Base-by-base conservation (phyloP, 2,113 vertebrate genomes). In the Saccopteryx bilineata region DNA sequence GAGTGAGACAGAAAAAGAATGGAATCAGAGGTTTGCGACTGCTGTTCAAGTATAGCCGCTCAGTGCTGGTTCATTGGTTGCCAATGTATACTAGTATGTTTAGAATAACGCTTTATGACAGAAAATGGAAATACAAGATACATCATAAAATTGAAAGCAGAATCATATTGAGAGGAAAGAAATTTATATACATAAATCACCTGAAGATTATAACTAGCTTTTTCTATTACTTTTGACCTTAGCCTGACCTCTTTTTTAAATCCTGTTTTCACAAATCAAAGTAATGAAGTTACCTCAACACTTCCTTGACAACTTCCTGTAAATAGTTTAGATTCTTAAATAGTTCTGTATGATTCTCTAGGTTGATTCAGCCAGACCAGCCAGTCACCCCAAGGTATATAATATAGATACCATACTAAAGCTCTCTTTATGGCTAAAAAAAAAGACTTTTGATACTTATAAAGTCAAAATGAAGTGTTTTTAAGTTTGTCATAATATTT, bases 241-340 rank as follows among this genome's bases (percentile, higher is more conserved):
- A 48, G 33, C 13, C 48, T 79, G 58, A 93, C 66, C 17, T 76
- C 39, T 90, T 88, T 81, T 60, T 74, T 93, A 94, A 96, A 81
- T 90, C 7, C 7, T 63, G 7, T 87, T 87, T 46, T 33, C 65
- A 31, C 23, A 58, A 75, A 94, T 19, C 69, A 28, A 65, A 91
- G 52, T 58, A 56, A 80, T 31, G 31, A 91, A 15, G 19, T 83
- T 63, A 84, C 75, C 56, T 94, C 39, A 66, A 9, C 63, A 90
- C 71, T 60, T 82, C 23, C 75, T 90, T 95, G 50, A 80, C 63
- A 92, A 13, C 26, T 81, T 94, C 63, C 52, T 88, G 61, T 15
- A 82, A 95, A 46, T 65, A 92, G 12, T 50, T 93, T 66, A 82
- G 8, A 78, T 28, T 28, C 18, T 86, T 93, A 94, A 91, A 81